phyloP scores from a whole-genome alignment of 2,888 invertebrate species.

The Caenorhabditis sp. region DNA sequence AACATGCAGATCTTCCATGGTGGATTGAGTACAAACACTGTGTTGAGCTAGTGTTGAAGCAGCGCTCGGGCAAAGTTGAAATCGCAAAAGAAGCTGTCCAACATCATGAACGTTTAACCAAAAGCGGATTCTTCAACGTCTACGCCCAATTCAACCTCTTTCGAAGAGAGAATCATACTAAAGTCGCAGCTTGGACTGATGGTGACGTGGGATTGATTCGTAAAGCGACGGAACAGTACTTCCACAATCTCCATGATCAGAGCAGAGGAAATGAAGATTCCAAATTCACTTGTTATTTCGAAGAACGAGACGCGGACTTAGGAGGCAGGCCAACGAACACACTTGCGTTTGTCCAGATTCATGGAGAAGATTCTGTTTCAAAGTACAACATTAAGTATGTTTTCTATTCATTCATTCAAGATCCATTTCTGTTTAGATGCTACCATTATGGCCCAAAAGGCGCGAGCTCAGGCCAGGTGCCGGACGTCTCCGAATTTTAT shows the following conservation, averaged over 20 bases:
- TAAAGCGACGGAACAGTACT: conserved; percentile 36
- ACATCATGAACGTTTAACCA: conserved; percentile 35
- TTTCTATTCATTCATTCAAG: conserved; percentile 45
- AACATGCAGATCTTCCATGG: conserved; percentile 39
- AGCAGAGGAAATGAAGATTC: conserved; percentile 41
- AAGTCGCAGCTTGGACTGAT: conserved; percentile 47
- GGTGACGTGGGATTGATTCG: conserved; percentile 29
- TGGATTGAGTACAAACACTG: conserved; percentile 39
- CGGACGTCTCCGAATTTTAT: conserved; percentile 42
- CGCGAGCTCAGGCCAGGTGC: conserved; percentile 13
- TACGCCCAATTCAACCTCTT: conserved; percentile 40
- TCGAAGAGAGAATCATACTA: conserved; percentile 30
- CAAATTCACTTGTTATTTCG: conserved; percentile 36
- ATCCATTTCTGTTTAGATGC: conserved; percentile 45
- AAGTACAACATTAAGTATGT: conserved; percentile 49
- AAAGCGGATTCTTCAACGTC: conserved; percentile 38
- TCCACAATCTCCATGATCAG: conserved; percentile 39
- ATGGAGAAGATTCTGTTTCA: conserved; percentile 36
- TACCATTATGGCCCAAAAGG: conserved; percentile 33
- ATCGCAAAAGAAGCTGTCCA: conserved; percentile 40
- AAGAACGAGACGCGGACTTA: conserved; percentile 22
- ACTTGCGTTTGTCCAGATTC: conserved; percentile 38
- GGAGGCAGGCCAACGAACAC: conserved; percentile 27
- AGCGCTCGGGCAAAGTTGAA: conserved; percentile 25
- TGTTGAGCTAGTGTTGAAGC: conserved; percentile 30